Evolutionary conservation across 2,797 vertebrate species (phyloP).

Genomic region (Allobates femoralis): DNA sequence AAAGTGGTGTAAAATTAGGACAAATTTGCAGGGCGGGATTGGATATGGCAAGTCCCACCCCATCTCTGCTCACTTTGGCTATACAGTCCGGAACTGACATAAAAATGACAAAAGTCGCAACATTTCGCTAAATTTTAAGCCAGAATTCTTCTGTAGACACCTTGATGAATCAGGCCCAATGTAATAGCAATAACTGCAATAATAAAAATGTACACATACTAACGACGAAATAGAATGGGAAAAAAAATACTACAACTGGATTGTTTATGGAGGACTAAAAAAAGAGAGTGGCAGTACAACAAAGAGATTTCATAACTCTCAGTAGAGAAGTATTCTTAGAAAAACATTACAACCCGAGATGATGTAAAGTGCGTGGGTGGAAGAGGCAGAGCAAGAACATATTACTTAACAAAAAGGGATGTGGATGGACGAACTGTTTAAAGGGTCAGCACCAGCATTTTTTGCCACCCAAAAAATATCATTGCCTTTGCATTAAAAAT

Average conservation of each 20-base stretch:
- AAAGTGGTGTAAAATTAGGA: too few relatives aligned
- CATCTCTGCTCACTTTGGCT: too few relatives aligned
- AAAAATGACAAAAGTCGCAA: too few relatives aligned
- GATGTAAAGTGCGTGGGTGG: constrained; percentile 49
- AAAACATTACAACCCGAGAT: constrained; percentile 39
- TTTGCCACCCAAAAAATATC: neutral
- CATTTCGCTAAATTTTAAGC: too few relatives aligned
- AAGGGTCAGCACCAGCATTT: neutral
- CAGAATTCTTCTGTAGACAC: too few relatives aligned
- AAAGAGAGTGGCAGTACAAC: constrained; percentile 18
- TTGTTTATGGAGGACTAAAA: neutral
- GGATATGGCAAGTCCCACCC: too few relatives aligned
- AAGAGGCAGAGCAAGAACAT: constrained; percentile 33
- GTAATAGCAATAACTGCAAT: too few relatives aligned
- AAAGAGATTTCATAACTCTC: constrained; percentile 62
- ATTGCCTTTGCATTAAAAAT: neutral
- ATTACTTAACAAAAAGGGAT: constrained; percentile 31
- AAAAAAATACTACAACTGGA: neutral
- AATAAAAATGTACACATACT: neutral
- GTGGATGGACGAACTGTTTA: constrained; percentile 12
- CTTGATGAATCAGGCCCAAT: too few relatives aligned
- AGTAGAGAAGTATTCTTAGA: constrained; percentile 63
- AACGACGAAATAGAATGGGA: neutral
- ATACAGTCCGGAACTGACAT: too few relatives aligned
- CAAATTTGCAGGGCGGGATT: too few relatives aligned